Conservation (phyloP, 2,888 invertebrate genomes). For the Desoria tigrina region DNA sequence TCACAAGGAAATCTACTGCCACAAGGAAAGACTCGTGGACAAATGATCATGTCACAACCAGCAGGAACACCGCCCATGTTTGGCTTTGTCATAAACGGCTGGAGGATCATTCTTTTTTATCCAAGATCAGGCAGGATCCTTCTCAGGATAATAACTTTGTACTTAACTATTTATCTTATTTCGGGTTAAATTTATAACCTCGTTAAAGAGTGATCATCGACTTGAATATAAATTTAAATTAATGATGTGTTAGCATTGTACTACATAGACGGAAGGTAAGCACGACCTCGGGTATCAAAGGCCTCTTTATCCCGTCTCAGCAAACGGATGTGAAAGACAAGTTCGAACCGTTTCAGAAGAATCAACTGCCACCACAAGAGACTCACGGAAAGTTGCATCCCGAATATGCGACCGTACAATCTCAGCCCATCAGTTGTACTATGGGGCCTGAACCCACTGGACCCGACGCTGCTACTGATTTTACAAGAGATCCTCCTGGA, state of each 20-base stretch:
- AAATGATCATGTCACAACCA: neutral
- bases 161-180: too few relatives aligned
- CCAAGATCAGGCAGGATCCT: neutral
- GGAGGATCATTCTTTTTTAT: conserved; percentile 1
- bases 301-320: neutral
- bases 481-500: neutral
- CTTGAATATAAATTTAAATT: too few relatives aligned
- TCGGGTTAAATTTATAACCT: too few relatives aligned
- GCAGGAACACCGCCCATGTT: neutral
- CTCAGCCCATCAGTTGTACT: neutral
- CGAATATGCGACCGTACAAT: neutral
- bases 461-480: neutral
- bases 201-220: too few relatives aligned
- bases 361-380: neutral
- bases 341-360: neutral
- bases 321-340: too few relatives aligned
- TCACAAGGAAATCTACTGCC: neutral
- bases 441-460: neutral
- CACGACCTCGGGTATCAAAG: neutral
- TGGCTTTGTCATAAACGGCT: neutral
- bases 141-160: too few relatives aligned
- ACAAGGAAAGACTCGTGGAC: neutral
- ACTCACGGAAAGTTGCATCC: neutral
- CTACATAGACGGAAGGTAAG: neutral
- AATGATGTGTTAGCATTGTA: too few relatives aligned